Percentiles rank a stretch among this genome's conserved stretches.
Conservation (phyloP, 2,888 invertebrate species). For the Noctua fimbriata region DNA sequence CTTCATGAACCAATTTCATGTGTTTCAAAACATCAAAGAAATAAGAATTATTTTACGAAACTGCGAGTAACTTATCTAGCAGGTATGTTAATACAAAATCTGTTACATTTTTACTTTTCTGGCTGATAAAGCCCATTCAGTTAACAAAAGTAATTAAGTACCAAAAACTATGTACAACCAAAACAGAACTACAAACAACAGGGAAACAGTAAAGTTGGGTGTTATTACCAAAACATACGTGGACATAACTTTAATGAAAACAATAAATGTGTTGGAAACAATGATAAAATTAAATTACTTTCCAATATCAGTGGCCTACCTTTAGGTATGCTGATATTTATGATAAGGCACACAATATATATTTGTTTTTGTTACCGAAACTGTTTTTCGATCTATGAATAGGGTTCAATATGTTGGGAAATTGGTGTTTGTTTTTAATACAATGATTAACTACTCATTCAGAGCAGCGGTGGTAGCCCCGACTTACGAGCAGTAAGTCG, state of each 20-base stretch:
- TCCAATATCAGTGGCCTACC: constrained; percentile 63
- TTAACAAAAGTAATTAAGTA: neutral
- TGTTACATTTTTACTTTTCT: neutral
- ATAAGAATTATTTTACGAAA: neutral
- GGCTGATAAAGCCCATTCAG: neutral
- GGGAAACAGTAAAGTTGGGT: constrained; percentile 36
- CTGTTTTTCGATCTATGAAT: constrained; percentile 21
- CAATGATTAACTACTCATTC: neutral
- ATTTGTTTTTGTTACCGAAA: constrained; percentile 37
- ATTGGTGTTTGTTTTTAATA: neutral
- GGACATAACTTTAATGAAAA: constrained; percentile 57
- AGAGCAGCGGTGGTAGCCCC: too few relatives aligned
- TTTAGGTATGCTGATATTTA: constrained; percentile 51
- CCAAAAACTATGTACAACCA: neutral
- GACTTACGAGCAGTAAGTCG: too few relatives aligned
- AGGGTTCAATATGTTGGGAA: constrained; percentile 1
- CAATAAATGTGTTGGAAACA: constrained; percentile 68
- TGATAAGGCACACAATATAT: constrained; percentile 43
- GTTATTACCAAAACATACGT: constrained; percentile 55
- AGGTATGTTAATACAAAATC: neutral
- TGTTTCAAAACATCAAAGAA: neutral
- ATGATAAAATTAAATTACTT: constrained; percentile 73
- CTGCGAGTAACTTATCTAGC: neutral
- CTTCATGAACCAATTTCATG: neutral
- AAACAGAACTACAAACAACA: constrained; percentile 9